A percentile compares a stretch with the other conserved stretches of the same genome.
Conservation (phyloP, 2,113 vertebrate genomes). For the Ptilonorhynchus violaceus region DNA sequence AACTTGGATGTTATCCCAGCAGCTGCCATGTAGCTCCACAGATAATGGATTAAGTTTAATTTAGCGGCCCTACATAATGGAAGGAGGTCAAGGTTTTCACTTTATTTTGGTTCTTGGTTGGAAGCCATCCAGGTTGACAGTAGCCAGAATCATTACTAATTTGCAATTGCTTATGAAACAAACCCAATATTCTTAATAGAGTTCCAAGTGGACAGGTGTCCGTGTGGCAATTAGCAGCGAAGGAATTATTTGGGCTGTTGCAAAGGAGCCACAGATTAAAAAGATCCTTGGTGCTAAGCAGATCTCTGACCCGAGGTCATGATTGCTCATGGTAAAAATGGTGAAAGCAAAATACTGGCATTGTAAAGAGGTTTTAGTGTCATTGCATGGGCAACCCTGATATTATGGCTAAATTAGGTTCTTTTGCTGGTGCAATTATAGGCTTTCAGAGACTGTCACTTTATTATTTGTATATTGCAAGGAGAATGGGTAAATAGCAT, state of each 20-base stretch:
- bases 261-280: background rate
- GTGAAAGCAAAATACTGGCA: background rate
- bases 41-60: background rate
- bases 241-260: background rate
- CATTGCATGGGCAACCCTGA: background rate
- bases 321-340: background rate
- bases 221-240: background rate
- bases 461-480: background rate
- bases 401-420: background rate
- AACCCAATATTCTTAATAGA: background rate
- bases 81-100: constrained; percentile 31
- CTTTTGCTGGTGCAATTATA: background rate
- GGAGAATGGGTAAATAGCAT: background rate
- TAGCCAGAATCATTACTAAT: constrained; percentile 1
- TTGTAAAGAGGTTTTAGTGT: background rate
- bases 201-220: background rate
- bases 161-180: background rate
- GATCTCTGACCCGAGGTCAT: background rate
- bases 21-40: background rate
- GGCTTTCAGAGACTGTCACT: background rate
- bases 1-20: constrained; percentile 17
- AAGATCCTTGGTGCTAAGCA: background rate
- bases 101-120: constrained; percentile 1
- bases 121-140: background rate
- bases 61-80: background rate